Percentiles rank a stretch among this genome's conserved stretches.
These are phyloP conservation scores for Sinhomidia bicolor DNA, from an alignment of 2,888 invertebrate species.

Conservation along the genomic window DNA sequence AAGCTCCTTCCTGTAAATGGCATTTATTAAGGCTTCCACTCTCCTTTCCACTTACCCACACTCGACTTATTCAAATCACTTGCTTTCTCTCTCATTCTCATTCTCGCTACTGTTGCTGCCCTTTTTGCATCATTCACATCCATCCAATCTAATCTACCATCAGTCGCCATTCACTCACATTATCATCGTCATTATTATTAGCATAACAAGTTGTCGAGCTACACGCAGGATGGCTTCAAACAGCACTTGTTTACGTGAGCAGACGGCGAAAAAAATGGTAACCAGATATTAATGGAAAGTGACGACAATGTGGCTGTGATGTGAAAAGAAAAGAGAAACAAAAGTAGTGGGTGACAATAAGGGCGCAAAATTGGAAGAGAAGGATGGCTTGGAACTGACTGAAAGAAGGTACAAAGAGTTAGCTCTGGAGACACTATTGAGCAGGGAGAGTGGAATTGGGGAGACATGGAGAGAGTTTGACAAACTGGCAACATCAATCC, in stretches of 20 bases:
- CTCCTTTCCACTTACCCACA: neutral
- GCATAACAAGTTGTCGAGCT: neutral
- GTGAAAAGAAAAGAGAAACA: constrained; percentile 19
- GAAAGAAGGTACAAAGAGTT: neutral
- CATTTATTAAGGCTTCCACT: constrained; percentile 39
- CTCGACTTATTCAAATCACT: constrained; percentile 53
- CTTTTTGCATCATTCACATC: neutral
- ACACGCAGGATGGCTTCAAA: no score
- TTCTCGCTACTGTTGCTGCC: constrained; percentile 6
- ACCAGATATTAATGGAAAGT: constrained; percentile 24
- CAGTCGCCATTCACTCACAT: neutral
- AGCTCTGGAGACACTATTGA: neutral
- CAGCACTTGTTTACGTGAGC: no score
- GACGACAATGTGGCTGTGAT: constrained; percentile 9
- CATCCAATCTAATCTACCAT: constrained; percentile 30
- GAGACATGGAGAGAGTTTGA: no score
- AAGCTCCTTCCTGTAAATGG: constrained; percentile 10
- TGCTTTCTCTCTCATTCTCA: constrained; percentile 1
- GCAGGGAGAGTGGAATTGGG: neutral
- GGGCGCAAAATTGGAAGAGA: neutral
- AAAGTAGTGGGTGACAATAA: constrained; percentile 27
- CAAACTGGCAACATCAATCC: constrained; percentile 21
- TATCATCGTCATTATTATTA: no score
- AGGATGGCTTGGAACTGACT: neutral
- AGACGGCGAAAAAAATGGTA: constrained; percentile 28